phyloP scores from a whole-genome alignment of 37 sponge, comb jelly and placozoan species.

The Halichondria panicea region DNA sequence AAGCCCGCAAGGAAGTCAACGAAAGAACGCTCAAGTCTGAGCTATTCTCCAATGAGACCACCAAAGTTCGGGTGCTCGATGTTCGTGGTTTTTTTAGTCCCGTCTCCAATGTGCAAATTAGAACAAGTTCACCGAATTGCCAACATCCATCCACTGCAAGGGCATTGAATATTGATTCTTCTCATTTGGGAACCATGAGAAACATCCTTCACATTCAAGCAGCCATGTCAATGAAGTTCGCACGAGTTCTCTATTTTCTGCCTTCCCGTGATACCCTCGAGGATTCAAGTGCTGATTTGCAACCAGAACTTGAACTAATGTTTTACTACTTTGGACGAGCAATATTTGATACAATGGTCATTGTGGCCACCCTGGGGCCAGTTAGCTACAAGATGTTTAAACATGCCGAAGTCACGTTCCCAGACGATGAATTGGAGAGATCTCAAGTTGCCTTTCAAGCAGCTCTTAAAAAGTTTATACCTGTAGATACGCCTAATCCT shows the following conservation, averaged over 20 bases:
- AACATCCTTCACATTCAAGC: constrained; percentile 9
- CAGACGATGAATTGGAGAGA: neutral
- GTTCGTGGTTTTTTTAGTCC: neutral
- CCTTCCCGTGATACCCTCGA: neutral
- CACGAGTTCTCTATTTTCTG: constrained; percentile 11
- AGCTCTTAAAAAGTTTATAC: neutral
- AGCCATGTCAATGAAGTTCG: neutral
- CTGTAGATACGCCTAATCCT: neutral
- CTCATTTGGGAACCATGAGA: neutral
- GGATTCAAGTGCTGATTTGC: neutral
- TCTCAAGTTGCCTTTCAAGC: neutral
- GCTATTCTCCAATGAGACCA: neutral
- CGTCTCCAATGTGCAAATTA: too few relatives aligned
- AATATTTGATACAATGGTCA: constrained; percentile 26
- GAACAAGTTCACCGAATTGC: neutral
- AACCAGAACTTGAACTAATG: constrained; percentile 2
- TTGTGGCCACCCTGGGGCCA: constrained; percentile 5
- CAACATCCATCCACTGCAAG: neutral
- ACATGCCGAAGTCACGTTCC: neutral
- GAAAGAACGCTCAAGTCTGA: neutral
- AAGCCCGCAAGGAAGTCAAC: neutral
- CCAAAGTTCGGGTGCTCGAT: neutral
- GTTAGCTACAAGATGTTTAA: neutral
- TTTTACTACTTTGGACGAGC: constrained; percentile 4
- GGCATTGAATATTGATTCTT: neutral